Evolutionary conservation across 2,113 vertebrate species (phyloP), one percentile per base, ranked within the genome.

Genomic region (Choloepus hoffmanni): DNA sequence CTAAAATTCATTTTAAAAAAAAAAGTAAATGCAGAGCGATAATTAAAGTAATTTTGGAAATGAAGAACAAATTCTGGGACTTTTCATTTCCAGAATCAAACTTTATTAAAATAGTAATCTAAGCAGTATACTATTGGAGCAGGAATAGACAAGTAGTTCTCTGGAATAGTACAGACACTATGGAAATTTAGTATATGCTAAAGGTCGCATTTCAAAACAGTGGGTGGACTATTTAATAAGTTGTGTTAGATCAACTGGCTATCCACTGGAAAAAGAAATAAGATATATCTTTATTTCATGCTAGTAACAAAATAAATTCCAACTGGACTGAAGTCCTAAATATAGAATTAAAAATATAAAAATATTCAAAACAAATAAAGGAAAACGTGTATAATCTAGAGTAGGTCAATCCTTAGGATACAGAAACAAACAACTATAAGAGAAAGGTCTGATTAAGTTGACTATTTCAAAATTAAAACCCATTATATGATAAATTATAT

Each of bases 401-500:
- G 8, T 55, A n/a, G 30, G 11, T 16, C 67, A 40, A 15, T 73
- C 12, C 19, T 26, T 8, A 45, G 24, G 48, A 67, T 72, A 60
- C 18, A 86, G 24, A 87, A 50, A 68, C 28, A 76, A 68, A 76
- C 92, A 85, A 2, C 43, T 43, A 10, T 30, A 30, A 82, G 28
- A 85, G 26, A 94, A 85, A 90, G 18, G 19, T 50, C 23, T 50
- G 7, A 50, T 72, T 28, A 83, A 81, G 7, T 55, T 70, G 63
- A 58, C 43, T 58, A 33, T 60, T 67, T 88, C 24, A 70, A 96
- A 84, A 93, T 76, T 60, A 85, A 84, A 93, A 85, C n/a, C 5
- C 15, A 88, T 93, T 53, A 10, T 63, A 50, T 86, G 55, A 85
- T 36, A 94, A 88, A 91, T 84, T 36, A 77, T 58, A 63, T 81